Evolutionary conservation across 2,888 invertebrate species (phyloP), one percentile per base, ranked within the genome.

Genomic region (Colletes collaris): DNA sequence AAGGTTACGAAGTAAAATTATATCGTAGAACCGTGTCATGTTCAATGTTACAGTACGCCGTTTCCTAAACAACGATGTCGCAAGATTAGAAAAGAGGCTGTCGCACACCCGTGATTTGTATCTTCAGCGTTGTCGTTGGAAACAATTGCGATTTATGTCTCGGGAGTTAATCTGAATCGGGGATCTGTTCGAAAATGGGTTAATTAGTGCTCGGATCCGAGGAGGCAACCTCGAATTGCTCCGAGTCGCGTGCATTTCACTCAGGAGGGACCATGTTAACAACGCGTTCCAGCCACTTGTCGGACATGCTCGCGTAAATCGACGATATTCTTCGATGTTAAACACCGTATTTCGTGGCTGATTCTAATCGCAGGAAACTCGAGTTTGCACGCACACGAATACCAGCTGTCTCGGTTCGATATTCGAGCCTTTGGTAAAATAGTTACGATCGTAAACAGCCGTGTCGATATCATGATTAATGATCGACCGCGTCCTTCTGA

Each of bases 381-480:
- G 37, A 35, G 56, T 46, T 46, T 19, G 46, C 63, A 69, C 73
- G 76, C 70, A 53, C 40, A 40, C 46, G 16, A 35, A 59, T 37
- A 4, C 46, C 63, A 68, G 10, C 46, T 0, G 16, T 53, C 49
- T 72, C 68, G 76, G 81, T 86, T 76, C 8, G 46, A 76, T 70
- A 76, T 77, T 71, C 79, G 79, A 84, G 59, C 35, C 46, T 40
- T 19, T 40, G 16, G 65, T 62, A 58, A 60, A 49, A 72, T 64
- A 49, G 55, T 72, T 71, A 58, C 55, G 46, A 63, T 55, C 56
- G 60, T 65, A 40, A 59, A 68, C 71, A n/a, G 19, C 56, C 60
- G 35, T 50, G 66, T 64, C 79, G 78, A 82, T 83, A 59, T 73
- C 76, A 79, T 84, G 86, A 89, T 85, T 84, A 84, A 89, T 81